These are phyloP conservation scores for Chorisops tibialis DNA, from an alignment of 2,888 invertebrate genomes.

Conservation along the genomic window DNA sequence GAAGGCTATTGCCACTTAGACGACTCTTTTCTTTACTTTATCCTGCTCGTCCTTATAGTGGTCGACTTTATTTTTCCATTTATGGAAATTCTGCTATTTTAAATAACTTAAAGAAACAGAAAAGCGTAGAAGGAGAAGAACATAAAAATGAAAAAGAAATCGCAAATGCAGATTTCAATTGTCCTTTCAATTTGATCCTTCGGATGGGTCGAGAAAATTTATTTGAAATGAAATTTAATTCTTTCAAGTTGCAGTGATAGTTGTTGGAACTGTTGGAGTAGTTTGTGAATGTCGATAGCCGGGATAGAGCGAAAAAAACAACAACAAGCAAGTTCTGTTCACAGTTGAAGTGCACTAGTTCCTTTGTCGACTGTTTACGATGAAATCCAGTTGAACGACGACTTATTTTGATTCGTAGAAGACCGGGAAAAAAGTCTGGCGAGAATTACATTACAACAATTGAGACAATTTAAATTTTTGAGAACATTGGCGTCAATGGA, in stretches of 20 bases:
- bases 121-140: not conserved
- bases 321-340: too few species aligned
- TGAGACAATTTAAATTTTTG: too few species aligned
- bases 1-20: not conserved
- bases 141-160: not conserved
- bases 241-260: not conserved
- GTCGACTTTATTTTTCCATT: not conserved
- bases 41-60: not conserved
- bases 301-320: too few species aligned
- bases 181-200: conserved; percentile 7
- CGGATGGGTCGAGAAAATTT: conserved; percentile 1
- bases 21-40: not conserved
- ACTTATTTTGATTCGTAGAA: too few species aligned
- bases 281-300: too few species aligned
- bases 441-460: too few species aligned
- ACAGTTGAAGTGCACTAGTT: too few species aligned
- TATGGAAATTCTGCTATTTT: not conserved
- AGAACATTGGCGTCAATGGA: too few species aligned
- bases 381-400: too few species aligned
- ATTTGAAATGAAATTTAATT: conserved; percentile 10
- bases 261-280: not conserved
- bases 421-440: too few species aligned
- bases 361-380: too few species aligned
- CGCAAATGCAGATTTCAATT: not conserved
- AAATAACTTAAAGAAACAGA: not conserved